Percentiles rank a stretch among this genome's conserved stretches.
These are phyloP conservation scores for Eupithecia abbreviata DNA, from an alignment of 2,888 invertebrate genomes.

Conservation along the genomic window DNA sequence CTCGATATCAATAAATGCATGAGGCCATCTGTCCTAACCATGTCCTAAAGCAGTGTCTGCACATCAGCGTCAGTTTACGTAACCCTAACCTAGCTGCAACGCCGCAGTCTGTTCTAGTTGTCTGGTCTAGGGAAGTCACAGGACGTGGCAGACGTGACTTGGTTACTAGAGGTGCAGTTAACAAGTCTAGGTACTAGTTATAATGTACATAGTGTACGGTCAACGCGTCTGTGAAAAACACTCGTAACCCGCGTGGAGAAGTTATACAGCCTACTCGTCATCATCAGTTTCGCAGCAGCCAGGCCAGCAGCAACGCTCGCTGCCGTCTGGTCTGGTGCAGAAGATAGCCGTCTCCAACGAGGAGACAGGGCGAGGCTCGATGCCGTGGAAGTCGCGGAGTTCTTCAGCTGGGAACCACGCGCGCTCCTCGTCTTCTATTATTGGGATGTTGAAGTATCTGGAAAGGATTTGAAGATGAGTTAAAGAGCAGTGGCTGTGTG, in stretches of 20 bases:
- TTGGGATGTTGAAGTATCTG: constrained; percentile 90
- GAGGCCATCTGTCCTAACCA: neutral
- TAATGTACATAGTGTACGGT: neutral
- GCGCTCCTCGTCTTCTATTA: constrained; percentile 94
- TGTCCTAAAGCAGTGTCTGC: too few relatives aligned
- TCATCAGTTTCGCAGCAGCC: constrained; percentile 81
- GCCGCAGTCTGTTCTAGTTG: neutral
- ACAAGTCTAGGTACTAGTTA: neutral
- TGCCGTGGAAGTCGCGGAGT: constrained; percentile 94
- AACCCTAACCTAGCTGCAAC: neutral
- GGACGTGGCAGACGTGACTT: neutral
- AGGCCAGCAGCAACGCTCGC: constrained; percentile 91
- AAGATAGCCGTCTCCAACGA: constrained; percentile 90
- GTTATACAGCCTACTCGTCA: constrained; percentile 61
- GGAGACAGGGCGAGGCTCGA: constrained; percentile 89
- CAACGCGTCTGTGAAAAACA: neutral
- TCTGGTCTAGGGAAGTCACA: neutral
- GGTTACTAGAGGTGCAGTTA: neutral
- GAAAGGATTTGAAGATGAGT: constrained; percentile 43
- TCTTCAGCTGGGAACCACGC: constrained; percentile 97
- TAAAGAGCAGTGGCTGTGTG: neutral
- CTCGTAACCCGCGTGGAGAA: neutral
- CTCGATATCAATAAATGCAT: neutral
- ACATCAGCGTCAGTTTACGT: neutral
- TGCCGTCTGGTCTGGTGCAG: constrained; percentile 92